Evolutionary conservation across 1,140 invertebrate genomes (phyloP), one percentile per base, ranked within the genome.

Genomic region (Halictus rubicundus): DNA sequence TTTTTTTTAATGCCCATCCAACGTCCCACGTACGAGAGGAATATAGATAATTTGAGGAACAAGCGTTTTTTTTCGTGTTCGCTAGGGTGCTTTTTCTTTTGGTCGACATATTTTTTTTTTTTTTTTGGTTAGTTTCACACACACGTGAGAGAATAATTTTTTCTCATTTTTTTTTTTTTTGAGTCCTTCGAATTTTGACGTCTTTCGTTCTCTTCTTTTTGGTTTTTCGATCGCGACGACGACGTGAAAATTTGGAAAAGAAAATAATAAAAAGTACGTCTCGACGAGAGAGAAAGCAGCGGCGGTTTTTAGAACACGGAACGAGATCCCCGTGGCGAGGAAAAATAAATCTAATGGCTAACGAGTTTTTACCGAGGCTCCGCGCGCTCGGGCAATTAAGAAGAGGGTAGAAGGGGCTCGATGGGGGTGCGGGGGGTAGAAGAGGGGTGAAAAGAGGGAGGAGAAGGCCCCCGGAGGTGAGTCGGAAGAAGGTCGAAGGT

Each of bases 301-400:
- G 65, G 60, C 69, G 83, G 68, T 85, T 86, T 85, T 74, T 63
- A 68, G 57, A 60, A 81, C 68, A 37, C 59, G 82, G 78, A 65
- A 78, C 54, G 71, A 86, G 49, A 83, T 87, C 54, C 73, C 65
- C 80, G 78, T 83, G 80, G 77, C 78, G 81, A 85, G 78, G 74
- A 81, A 86, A 91, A 89, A 91, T 91, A 91, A 92, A 91, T 90
- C 87, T 84, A 86, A 78, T 87, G 90, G 85, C 84, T 92, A 92
- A 92, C 88, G 90, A 92, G 90, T 92, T 92, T 92, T 93, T 91
- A 91, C 85, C 78, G 77, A 84, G 88, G 54, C 54, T 57, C 77
- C 72, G 85, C 80, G 84, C 73, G 72, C 71, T 84, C 78, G 84
- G 88, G 88, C 89, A 92, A 92, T 92, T 92, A 92, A 92, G 88